Evolutionary conservation across 2,888 invertebrate genomes (phyloP), one percentile per base, ranked within the genome.

Genomic region (Euspilapteryx auroguttella): DNA sequence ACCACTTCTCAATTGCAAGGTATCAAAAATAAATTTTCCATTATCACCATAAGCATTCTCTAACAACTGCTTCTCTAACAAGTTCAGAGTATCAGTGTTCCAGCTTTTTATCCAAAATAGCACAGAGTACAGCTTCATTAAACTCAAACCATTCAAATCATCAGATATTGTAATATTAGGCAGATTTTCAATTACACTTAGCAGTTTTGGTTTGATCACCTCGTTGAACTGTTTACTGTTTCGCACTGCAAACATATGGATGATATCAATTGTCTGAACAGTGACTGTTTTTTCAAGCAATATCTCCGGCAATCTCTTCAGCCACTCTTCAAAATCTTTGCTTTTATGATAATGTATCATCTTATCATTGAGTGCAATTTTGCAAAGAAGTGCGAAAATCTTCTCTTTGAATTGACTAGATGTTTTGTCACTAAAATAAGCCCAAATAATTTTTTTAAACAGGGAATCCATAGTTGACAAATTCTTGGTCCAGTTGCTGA

Each of bases 171-270:
- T 40, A 17, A 77, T 45, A 21, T 42, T 49, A 2, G 76, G 76
- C 24, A 77, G 45, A 41, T 75, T 75, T 31, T 48, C 39, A 30
- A 85, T 51, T 22, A 85, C 76, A 9, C 50, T 40, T 0, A 47
- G 34, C 7, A 79, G 41, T 25, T 71, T 62, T 1, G 63, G 51
- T 23, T 61, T 56, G 2, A 83, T 44, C 1, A 77, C 61, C 4
- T 47, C 35, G 37, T 81, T 66, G 34, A 85, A 82, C 8, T 55
- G 49, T 10, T 31, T 33, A 42, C 79, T 81, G 35, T 69, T 76
- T 29, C 76, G 73, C 27, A 79, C 75, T 12, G 81, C 80, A 46
- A 85, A 75, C 35, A 73, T 66, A 10, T 79, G 73, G 34, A 85
- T 57, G 4, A 79, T 79, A 30, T 79, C 45, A n/a, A 85, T 47